These are phyloP conservation scores for Megalurothrips usitatus DNA, from an alignment of 2,888 invertebrate species.

Conservation along the genomic window DNA sequence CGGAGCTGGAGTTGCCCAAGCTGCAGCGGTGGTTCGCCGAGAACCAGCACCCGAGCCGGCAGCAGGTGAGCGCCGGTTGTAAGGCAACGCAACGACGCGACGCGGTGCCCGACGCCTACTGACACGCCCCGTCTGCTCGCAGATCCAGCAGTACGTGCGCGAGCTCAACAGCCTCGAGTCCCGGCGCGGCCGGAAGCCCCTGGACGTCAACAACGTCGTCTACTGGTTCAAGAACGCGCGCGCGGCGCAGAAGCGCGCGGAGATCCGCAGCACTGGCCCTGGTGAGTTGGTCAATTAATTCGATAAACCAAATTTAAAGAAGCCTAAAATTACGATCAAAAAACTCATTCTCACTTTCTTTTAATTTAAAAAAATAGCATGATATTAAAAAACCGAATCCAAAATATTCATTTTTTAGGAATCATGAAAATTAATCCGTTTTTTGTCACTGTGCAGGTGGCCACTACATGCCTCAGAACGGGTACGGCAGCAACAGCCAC, in stretches of 20 bases:
- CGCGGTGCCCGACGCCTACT: not conserved
- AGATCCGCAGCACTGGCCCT: conserved; percentile 52
- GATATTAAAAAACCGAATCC: too few species aligned
- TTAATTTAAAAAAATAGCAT: too few species aligned
- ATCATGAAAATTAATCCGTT: too few species aligned
- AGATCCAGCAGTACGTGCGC: conserved; percentile 89
- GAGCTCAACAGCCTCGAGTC: conserved; percentile 91
- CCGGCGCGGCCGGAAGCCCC: conserved; percentile 83
- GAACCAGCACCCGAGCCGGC: conserved; percentile 94
- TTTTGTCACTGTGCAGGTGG: conserved; percentile 32
- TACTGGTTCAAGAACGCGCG: conserved; percentile 98
- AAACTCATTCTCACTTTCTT: too few species aligned
- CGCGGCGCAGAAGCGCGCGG: conserved; percentile 90
- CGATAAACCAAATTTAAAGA: too few species aligned
- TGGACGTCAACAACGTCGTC: conserved; percentile 93
- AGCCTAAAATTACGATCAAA: too few species aligned
- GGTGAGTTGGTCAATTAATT: conserved; percentile 44
- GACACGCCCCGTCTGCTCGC: conserved; percentile 29
- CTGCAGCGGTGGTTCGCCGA: conserved; percentile 95
- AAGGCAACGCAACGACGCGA: too few species aligned
- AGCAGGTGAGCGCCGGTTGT: conserved; percentile 71
- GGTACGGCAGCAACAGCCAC: conserved; percentile 60
- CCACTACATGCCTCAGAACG: conserved; percentile 50
- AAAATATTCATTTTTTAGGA: too few species aligned
- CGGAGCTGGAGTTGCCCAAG: conserved; percentile 92